Evolutionary conservation across 2,797 vertebrate genomes (phyloP).

Genomic region (Acanthurus leucopareius): DNA sequence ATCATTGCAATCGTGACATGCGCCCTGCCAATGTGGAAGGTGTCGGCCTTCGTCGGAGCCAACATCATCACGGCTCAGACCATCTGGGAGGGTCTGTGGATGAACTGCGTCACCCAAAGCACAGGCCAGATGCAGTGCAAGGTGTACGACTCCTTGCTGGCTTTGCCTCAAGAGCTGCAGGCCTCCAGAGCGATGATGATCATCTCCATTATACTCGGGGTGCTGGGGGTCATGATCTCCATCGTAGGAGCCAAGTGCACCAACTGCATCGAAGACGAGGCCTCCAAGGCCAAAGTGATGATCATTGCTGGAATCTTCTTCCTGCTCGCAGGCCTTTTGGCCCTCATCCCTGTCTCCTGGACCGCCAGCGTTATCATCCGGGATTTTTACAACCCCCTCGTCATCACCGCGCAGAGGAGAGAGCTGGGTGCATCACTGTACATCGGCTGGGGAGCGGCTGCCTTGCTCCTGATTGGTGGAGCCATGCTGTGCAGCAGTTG

Average conservation of each 20-base stretch:
- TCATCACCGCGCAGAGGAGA: conserved; percentile 83
- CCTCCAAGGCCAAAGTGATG: conserved; percentile 93
- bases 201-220: conserved; percentile 89
- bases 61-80: conserved; percentile 94
- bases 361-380: conserved; percentile 88
- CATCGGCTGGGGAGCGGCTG: conserved; percentile 91
- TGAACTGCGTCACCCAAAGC: conserved; percentile 92
- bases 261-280: conserved; percentile 93
- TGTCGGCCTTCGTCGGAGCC: conserved; percentile 91
- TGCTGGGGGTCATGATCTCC: conserved; percentile 90
- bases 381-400: conserved; percentile 90
- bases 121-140: conserved; percentile 96
- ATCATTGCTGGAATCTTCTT: conserved; percentile 92
- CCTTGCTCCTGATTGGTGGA: conserved; percentile 91
- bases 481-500: conserved; percentile 93
- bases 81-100: conserved; percentile 93
- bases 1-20: conserved; percentile 89
- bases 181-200: conserved; percentile 92
- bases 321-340: conserved; percentile 88
- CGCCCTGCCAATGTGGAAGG: conserved; percentile 93
- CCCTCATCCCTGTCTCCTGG: conserved; percentile 94
- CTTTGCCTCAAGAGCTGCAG: conserved; percentile 90
- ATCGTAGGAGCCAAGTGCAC: conserved; percentile 95
- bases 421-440: conserved; percentile 93
- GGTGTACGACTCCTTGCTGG: conserved; percentile 91